Conservation (phyloP, 2,113 vertebrate genomes). For the Rafetus swinhoei region DNA sequence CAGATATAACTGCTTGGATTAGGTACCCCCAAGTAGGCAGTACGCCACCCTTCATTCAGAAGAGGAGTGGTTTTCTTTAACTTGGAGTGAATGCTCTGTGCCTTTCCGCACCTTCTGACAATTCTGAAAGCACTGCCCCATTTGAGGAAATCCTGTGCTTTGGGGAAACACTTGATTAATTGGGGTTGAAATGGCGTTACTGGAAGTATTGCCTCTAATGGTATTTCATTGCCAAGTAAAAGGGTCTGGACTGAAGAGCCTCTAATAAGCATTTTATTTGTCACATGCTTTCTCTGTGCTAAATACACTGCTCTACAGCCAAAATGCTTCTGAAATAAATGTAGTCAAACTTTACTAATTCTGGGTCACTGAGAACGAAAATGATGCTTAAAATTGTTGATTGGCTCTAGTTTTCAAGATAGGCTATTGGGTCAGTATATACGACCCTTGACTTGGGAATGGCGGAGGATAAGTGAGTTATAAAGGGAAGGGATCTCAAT, state of each 20-base stretch:
- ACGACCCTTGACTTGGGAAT: too few species aligned
- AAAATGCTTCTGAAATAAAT: too few species aligned
- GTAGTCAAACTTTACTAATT: too few species aligned
- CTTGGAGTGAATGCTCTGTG: rapidly evolving
- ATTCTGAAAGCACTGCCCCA: not conserved
- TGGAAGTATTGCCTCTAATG: not conserved
- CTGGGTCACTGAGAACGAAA: too few species aligned
- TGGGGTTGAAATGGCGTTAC: not conserved
- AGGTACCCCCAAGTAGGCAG: rapidly evolving
- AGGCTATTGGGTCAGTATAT: too few species aligned
- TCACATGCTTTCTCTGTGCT: not conserved
- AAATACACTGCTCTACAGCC: too few species aligned
- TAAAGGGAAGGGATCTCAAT: too few species aligned
- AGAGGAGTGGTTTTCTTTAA: not conserved
- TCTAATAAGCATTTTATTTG: slow-evolving; percentile 25
- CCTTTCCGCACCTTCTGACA: not conserved
- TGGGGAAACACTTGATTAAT: not conserved
- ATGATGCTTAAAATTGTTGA: too few species aligned
- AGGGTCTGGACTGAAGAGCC: not conserved
- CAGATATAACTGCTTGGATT: not conserved
- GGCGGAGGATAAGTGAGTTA: too few species aligned
- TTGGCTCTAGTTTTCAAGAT: too few species aligned
- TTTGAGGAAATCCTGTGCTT: not conserved
- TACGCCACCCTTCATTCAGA: rapidly evolving
- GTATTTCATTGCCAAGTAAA: slow-evolving; percentile 35